Evolutionary conservation across 2,113 vertebrate species (phyloP).

Genomic region (Sander vitreus): DNA sequence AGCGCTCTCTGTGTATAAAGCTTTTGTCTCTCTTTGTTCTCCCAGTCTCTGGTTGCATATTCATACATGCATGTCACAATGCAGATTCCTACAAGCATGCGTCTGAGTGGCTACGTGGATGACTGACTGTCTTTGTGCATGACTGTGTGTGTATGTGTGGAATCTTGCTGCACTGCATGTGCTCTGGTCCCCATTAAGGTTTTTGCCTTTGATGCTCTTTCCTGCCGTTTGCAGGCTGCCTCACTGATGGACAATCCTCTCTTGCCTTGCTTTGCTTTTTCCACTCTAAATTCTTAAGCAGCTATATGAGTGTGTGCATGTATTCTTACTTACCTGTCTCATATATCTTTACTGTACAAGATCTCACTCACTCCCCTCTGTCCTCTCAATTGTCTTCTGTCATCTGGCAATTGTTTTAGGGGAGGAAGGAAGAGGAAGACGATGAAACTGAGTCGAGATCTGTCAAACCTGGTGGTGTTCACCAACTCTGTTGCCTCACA

Average conservation of each 20-base stretch:
- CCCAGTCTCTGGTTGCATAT: constrained; percentile 43
- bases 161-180: constrained; percentile 44
- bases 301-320: background rate
- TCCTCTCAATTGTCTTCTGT: constrained; percentile 22
- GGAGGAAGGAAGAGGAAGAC: constrained; percentile 91
- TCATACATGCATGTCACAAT: constrained; percentile 55
- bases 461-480: constrained; percentile 95
- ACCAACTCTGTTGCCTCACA: constrained; percentile 96
- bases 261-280: constrained; percentile 16
- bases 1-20: background rate
- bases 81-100: constrained; percentile 34
- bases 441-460: constrained; percentile 94
- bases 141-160: constrained; percentile 1
- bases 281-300: constrained; percentile 27
- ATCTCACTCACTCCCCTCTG: constrained; percentile 34
- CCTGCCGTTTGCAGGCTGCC: constrained; percentile 58
- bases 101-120: constrained; percentile 36
- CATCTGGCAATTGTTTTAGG: constrained; percentile 72
- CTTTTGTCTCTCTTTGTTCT: constrained; percentile 51
- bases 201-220: constrained; percentile 68
- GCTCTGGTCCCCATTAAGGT: constrained; percentile 48
- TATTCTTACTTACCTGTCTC: background rate
- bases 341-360: background rate
- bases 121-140: constrained; percentile 35
- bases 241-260: constrained; percentile 51